Base-by-base conservation (phyloP, 2,113 vertebrate species). In the Tauraco erythrolophus region DNA sequence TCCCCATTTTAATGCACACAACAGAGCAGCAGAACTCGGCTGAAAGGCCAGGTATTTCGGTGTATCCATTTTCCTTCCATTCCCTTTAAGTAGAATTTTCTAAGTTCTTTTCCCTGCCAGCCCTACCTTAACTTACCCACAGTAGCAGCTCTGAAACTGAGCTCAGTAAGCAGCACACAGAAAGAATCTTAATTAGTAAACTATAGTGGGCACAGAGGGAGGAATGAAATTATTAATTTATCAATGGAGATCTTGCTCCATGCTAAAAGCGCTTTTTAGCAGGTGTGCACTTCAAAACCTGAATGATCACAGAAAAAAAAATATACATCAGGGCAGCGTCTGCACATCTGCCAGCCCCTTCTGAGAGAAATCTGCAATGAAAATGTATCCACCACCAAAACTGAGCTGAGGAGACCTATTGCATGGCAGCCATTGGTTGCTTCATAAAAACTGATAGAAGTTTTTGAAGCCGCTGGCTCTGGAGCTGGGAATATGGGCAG, bases 401-500 rank as follows among this genome's bases (percentile, higher is more conserved):
- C 51, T 8, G 60, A 61, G 77, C 64, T n/a, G 56, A 94, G 28
- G 41, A 48, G 48, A 62, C 27, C 22, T n/a, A 7, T 37, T 57
- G 56, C 48, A 37, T 9, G 22, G 27, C 64, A 89, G 64, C 69
- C 64, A 84, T 33, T 2, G 4, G 60, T 14, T 88, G 57, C 45
- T 50, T 78, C 37, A 27, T 27, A n/a, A 83, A 91, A 91, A 60
- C 27, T 2, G 12, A 50, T 11, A 9, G 56, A 88, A 45, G 78
- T 28, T 60, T 96, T 94, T 82, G 84, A 93, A 95, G 95, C 21
- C 0, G 0, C 41, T 94, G 86, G 88, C 83, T 74, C 57, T 46
- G 41, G 62, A 90, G 85, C 88, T 94, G 94, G 91, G 91, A 94
- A 91, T 95, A 62, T 4, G 50, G 89, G 95, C 86, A 94, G 91